Conservation (phyloP, 2,888 invertebrate genomes). For the Macrophya alboannulata region DNA sequence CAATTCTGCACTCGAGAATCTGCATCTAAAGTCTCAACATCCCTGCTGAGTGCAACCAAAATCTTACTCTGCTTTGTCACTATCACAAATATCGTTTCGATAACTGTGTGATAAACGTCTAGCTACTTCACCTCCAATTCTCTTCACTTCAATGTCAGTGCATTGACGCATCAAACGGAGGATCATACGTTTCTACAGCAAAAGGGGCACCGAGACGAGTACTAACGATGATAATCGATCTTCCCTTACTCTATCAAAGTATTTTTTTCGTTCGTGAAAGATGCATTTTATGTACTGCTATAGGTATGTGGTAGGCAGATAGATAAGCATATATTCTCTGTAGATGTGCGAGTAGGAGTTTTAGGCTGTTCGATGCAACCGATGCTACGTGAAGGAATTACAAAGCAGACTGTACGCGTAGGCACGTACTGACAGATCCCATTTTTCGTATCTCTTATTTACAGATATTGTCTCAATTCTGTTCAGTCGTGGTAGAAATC, state of each 20-base stretch:
- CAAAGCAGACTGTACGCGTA: conserved; percentile 45
- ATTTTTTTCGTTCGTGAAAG: conserved; percentile 15
- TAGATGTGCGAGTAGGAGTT: conserved; percentile 20
- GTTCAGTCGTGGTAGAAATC: conserved; percentile 24
- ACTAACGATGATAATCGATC: conserved; percentile 41
- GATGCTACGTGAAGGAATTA: conserved; percentile 52
- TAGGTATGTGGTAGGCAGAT: not conserved
- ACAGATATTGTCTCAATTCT: conserved; percentile 50
- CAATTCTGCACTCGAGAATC: not conserved
- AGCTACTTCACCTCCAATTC: not conserved
- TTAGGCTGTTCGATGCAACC: conserved; percentile 25
- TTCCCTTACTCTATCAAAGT: not conserved
- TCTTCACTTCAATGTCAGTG: not conserved
- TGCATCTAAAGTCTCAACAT: not conserved
- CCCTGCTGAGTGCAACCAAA: not conserved
- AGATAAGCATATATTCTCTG: not conserved
- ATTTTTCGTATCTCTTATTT: conserved; percentile 49
- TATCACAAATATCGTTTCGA: not conserved
- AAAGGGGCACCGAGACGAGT: conserved; percentile 22
- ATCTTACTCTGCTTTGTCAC: not conserved
- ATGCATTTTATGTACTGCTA: conserved; percentile 13
- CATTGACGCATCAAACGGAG: not conserved
- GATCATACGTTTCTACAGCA: conserved; percentile 12
- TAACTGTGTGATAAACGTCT: not conserved
- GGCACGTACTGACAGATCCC: conserved; percentile 51